These are phyloP conservation scores for Salvelinus namaycush DNA, from an alignment of 2,113 vertebrate genomes.

Conservation along the genomic window DNA sequence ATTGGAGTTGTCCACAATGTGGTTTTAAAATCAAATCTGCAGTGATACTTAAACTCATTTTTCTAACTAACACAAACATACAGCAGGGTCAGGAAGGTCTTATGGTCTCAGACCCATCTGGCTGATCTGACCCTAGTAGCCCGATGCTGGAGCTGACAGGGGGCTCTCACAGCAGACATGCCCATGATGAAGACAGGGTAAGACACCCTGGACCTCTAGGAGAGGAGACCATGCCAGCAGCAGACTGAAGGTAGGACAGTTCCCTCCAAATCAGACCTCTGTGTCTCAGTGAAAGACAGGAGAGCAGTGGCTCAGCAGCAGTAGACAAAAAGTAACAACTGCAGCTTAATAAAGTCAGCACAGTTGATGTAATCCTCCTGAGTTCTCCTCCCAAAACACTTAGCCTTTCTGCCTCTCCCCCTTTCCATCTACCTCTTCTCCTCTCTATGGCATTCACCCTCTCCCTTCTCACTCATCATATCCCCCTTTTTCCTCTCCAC, in stretches of 20 bases:
- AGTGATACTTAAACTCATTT: neutral
- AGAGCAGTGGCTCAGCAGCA: neutral
- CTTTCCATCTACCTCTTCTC: neutral
- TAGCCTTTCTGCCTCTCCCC: neutral
- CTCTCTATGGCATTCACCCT: neutral
- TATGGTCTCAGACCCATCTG: constrained; percentile 1
- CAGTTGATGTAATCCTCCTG: neutral
- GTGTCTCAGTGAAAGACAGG: neutral
- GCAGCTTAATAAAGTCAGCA: neutral
- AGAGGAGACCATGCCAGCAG: neutral
- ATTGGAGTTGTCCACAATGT: too few species aligned
- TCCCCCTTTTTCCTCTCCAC: neutral
- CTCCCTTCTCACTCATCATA: neutral
- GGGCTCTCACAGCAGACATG: neutral
- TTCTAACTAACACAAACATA: neutral
- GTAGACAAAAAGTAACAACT: neutral
- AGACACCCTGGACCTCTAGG: neutral
- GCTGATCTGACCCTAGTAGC: neutral
- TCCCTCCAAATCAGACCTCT: neutral
- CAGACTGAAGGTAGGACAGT: neutral
- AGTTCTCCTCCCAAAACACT: neutral
- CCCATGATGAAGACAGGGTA: neutral
- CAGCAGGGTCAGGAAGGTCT: neutral
- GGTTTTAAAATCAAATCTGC: too few species aligned
- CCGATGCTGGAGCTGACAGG: neutral